phyloP scores from a whole-genome alignment of 2,797 vertebrate genomes.

The Macrochelys suwanniensis region DNA sequence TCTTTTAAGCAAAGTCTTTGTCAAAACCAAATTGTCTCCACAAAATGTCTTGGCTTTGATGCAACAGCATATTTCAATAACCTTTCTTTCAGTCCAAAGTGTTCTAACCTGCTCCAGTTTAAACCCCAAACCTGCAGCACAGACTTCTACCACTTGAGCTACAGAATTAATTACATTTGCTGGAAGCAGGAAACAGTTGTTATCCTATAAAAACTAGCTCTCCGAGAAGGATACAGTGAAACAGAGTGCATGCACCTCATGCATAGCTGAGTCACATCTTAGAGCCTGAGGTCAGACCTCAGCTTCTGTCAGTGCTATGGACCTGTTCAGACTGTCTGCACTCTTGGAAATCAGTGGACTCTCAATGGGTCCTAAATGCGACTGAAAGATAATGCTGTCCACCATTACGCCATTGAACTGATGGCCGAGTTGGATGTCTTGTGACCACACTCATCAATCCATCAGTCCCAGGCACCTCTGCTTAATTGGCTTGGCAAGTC shows the following conservation, averaged over 20 bases:
- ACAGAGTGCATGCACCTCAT: not conserved
- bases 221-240: not conserved
- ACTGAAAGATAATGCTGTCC: not conserved
- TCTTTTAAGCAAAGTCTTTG: not conserved
- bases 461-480: not conserved
- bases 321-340: not conserved
- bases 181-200: not conserved
- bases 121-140: not conserved
- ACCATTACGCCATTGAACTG: not conserved
- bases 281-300: not conserved
- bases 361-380: not conserved
- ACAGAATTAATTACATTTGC: not conserved
- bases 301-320: not conserved
- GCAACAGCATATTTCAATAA: not conserved
- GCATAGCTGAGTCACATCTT: not conserved
- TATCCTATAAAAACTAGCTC: not conserved
- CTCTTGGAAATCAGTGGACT: not conserved
- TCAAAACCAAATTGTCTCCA: not conserved
- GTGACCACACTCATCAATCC: not conserved
- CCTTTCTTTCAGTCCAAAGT: not conserved
- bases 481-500: not conserved
- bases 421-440: not conserved
- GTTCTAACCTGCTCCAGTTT: not conserved
- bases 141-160: not conserved
- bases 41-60: not conserved